These are phyloP conservation scores for Paraplagusia blochii DNA, from an alignment of 2,113 vertebrate genomes.

Conservation along the genomic window DNA sequence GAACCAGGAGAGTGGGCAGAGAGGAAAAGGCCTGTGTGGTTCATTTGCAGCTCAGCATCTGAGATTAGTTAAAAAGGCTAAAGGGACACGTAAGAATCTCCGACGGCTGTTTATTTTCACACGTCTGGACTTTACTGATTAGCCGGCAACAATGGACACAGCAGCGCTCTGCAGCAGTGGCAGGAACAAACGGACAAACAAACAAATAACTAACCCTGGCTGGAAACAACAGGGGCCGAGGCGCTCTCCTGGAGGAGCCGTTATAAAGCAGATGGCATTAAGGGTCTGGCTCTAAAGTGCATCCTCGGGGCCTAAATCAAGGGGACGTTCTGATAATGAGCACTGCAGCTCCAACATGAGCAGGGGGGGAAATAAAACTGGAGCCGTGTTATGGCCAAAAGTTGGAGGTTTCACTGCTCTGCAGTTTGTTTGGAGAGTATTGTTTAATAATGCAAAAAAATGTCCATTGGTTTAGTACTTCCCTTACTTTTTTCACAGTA, in stretches of 20 bases:
- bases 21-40: slow-evolving; percentile 31
- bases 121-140: slow-evolving; percentile 43
- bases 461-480: too few relatives aligned
- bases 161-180: slow-evolving; percentile 27
- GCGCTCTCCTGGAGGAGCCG: slow-evolving; percentile 44
- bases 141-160: slow-evolving; percentile 37
- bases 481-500: too few relatives aligned
- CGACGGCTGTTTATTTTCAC: slow-evolving; percentile 46
- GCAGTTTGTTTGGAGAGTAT: slow-evolving; percentile 13
- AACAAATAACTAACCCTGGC: background rate
- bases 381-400: slow-evolving; percentile 4
- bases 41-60: slow-evolving; percentile 50
- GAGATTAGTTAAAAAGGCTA: slow-evolving; percentile 58
- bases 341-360: slow-evolving; percentile 7
- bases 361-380: slow-evolving; percentile 1
- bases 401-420: background rate
- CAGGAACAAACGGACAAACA: slow-evolving; percentile 19
- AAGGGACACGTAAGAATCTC: slow-evolving; percentile 35
- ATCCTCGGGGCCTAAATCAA: slow-evolving; percentile 47
- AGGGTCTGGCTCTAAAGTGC: slow-evolving; percentile 35
- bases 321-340: slow-evolving; percentile 31
- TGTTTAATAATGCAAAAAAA: background rate
- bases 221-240: slow-evolving; percentile 30
- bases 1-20: slow-evolving; percentile 23
- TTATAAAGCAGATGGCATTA: slow-evolving; percentile 62